Percentiles rank a stretch among this genome's conserved stretches.
phyloP scores from a whole-genome alignment of 2,888 invertebrate species.

The Stegana nigrithorax region DNA sequence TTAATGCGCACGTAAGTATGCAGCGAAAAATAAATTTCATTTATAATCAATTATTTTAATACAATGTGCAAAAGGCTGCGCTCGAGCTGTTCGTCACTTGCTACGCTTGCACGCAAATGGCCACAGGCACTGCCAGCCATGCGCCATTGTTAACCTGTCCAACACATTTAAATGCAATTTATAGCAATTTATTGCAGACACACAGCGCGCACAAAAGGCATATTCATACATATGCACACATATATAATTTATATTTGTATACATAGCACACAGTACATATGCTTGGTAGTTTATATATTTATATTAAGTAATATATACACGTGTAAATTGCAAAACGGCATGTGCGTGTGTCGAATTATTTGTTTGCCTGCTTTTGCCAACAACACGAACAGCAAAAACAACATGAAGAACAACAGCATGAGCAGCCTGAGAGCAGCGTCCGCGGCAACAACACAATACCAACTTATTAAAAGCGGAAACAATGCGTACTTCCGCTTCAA shows the following conservation, averaged over 20 bases:
- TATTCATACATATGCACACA: slow-evolving; percentile 31
- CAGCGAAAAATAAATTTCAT: slow-evolving; percentile 1
- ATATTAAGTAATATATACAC: neutral
- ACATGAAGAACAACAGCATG: too few relatives aligned
- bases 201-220: slow-evolving; percentile 16
- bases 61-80: neutral
- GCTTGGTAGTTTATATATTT: neutral
- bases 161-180: slow-evolving; percentile 66
- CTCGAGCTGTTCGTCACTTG: too few relatives aligned
- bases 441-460: slow-evolving; percentile 7
- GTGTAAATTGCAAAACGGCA: slow-evolving; percentile 10
- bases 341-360: neutral
- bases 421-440: too few relatives aligned
- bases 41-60: slow-evolving; percentile 44
- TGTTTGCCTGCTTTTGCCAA: slow-evolving; percentile 1
- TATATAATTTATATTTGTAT: slow-evolving; percentile 14
- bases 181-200: slow-evolving; percentile 57
- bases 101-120: neutral
- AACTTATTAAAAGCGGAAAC: slow-evolving; percentile 61
- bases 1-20: neutral
- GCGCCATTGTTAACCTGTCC: slow-evolving; percentile 57
- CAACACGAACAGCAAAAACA: slow-evolving; percentile 32
- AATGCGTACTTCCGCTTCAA: slow-evolving; percentile 61
- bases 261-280: neutral
- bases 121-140: neutral